Evolutionary conservation across 2,888 invertebrate genomes (phyloP).

Genomic region (Palloptera scutellata): DNA sequence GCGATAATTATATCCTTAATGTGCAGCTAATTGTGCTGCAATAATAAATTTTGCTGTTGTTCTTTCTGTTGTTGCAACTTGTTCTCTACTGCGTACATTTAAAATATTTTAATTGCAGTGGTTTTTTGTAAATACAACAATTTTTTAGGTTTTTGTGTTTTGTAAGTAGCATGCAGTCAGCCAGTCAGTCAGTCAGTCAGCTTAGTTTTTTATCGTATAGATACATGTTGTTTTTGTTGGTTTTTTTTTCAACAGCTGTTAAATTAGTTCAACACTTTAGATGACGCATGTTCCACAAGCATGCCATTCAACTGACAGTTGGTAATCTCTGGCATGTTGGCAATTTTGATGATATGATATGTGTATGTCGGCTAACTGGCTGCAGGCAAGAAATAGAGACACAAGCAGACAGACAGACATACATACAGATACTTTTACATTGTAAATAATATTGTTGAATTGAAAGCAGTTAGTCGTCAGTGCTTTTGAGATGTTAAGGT

Average conservation of each 20-base stretch:
- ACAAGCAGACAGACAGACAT: background rate
- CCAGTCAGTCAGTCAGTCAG: conserved; percentile 8
- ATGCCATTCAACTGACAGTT: conserved; percentile 63
- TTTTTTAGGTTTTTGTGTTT: conserved; percentile 30
- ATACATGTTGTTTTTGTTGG: conserved; percentile 25
- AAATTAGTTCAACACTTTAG: conserved; percentile 63
- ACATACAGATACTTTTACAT: background rate
- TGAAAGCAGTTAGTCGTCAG: too few species aligned
- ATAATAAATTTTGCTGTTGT: conserved; percentile 38
- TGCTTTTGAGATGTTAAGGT: too few species aligned
- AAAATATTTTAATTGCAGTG: conserved; percentile 57
- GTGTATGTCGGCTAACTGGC: conserved; percentile 26
- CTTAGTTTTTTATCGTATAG: background rate
- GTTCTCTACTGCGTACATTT: conserved; percentile 23
- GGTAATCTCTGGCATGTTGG: conserved; percentile 62
- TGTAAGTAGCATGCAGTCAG: conserved; percentile 14
- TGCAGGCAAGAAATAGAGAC: background rate
- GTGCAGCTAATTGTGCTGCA: conserved; percentile 61
- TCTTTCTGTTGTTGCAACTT: conserved; percentile 4
- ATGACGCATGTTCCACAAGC: conserved; percentile 61
- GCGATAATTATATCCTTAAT: conserved; percentile 60
- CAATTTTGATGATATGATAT: conserved; percentile 45
- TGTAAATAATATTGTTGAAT: too few species aligned
- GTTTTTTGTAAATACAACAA: conserved; percentile 30
- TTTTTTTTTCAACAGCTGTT: conserved; percentile 61